Percentiles rank a stretch among this genome's conserved stretches.
Evolutionary conservation across 2,797 vertebrate genomes (phyloP).

Genomic region (Cichlasoma orientale): DNA sequence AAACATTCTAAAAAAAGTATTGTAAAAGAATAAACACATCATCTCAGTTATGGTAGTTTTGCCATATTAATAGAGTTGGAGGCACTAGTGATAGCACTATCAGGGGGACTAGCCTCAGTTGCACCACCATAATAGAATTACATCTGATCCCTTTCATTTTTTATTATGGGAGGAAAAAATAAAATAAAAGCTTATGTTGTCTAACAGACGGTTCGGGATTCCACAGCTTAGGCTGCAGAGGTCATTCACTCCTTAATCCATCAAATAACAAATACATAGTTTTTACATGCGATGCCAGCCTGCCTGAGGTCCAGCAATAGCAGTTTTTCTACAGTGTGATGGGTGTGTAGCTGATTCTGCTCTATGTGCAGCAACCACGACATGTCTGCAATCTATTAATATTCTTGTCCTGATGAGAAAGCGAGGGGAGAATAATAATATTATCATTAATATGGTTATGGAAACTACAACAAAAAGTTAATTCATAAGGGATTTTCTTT

Average conservation of each 20-base stretch:
- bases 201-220: slow-evolving; percentile 69
- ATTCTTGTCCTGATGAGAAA: slow-evolving; percentile 27
- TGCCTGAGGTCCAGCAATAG: background rate
- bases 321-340: background rate
- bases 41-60: background rate
- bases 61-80: background rate
- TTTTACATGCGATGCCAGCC: slow-evolving; percentile 25
- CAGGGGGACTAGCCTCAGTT: slow-evolving; percentile 13
- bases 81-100: background rate
- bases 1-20: background rate
- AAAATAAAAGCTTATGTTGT: slow-evolving; percentile 59
- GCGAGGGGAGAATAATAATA: slow-evolving; percentile 49
- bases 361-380: background rate
- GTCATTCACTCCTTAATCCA: slow-evolving; percentile 58
- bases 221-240: slow-evolving; percentile 65
- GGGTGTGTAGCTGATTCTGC: background rate
- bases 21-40: background rate
- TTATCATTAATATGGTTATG: slow-evolving; percentile 74
- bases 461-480: slow-evolving; percentile 76
- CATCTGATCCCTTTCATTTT: slow-evolving; percentile 60
- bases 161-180: slow-evolving; percentile 26
- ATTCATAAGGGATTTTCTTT: slow-evolving; percentile 76
- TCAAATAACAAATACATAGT: slow-evolving; percentile 63
- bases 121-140: slow-evolving; percentile 52
- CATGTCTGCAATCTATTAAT: slow-evolving; percentile 29